A percentile compares a stretch with the other conserved stretches of the same genome.
These are phyloP conservation scores for Aeoliscus strigatus DNA, from an alignment of 2,797 vertebrate species.

Conservation along the genomic window DNA sequence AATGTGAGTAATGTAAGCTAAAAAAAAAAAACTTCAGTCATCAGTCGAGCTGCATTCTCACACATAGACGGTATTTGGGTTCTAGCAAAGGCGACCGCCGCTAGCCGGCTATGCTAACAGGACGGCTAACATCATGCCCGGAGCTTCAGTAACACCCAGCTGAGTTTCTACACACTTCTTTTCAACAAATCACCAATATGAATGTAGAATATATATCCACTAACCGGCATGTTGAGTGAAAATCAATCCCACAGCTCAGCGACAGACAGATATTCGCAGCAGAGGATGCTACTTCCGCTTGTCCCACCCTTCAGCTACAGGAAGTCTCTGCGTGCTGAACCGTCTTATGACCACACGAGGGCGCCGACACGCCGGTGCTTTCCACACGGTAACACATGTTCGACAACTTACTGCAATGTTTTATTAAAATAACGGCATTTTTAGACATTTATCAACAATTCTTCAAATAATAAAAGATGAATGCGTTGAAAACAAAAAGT, in stretches of 20 bases:
- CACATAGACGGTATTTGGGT: no score
- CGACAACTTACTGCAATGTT: conserved; percentile 12
- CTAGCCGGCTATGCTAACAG: conserved; percentile 41
- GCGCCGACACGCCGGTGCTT: conserved; percentile 2
- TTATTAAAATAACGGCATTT: conserved; percentile 37
- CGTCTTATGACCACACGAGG: conserved; percentile 25
- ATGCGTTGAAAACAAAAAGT: background rate
- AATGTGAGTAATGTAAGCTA: no score
- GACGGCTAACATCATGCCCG: conserved; percentile 10
- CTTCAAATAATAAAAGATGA: conserved; percentile 7
- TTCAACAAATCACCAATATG: background rate
- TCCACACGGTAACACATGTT: background rate
- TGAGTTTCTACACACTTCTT: rapidly evolving
- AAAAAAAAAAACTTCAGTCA: no score
- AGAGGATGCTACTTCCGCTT: conserved; percentile 68
- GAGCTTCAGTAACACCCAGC: background rate
- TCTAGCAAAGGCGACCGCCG: conserved; percentile 21
- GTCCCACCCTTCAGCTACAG: conserved; percentile 73
- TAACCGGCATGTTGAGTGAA: conserved; percentile 78
- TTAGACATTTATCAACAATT: background rate
- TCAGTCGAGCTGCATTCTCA: no score
- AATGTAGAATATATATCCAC: conserved; percentile 26
- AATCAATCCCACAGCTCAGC: conserved; percentile 51
- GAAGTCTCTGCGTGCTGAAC: conserved; percentile 55
- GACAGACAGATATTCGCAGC: conserved; percentile 35